Base-by-base conservation (phyloP, 2,888 invertebrate genomes). In the Siphlonurus alternatus region DNA sequence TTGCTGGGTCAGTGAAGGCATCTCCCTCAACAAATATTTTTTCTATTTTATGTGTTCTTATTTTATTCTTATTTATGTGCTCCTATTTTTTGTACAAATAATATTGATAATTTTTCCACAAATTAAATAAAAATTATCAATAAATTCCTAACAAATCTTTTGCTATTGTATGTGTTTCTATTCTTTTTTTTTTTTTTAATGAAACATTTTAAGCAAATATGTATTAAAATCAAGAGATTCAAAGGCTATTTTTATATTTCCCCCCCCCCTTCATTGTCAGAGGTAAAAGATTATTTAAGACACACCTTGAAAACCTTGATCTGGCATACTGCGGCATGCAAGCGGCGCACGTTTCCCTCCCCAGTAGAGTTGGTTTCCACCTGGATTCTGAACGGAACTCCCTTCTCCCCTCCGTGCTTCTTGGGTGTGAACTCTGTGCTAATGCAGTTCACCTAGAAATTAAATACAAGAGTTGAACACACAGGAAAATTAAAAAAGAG, bases 341-440 rank as follows among this genome's bases (percentile, higher is more conserved):
- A 78, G n/a, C 91, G 81, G 67, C 81, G 56, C 19, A 56, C n/a
- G 20, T 20, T 82, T 64, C 72, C 65, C 71, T 75, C 67, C n/a
- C 19, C 61, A 61, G 23, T 78, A 25, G 87, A 77, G 71, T 83
- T 88, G 0, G 95, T 95, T 78, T 96, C 96, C 69, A 97, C 89
- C 77, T 95, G 94, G 68, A 96, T 87, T 61, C 96, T 84, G 78
- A 97, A 97, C 0, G 96, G 96, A 0, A 97, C 96, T 0, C 97
- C 97, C 73, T 97, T 97, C 77, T 97, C 97, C 1, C 97, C 97
- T 61, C 97, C 97, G 76, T 97, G 96, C 73, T 96, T 96, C 75
- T 95, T 96, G 0, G 94, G 92, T 0, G 97, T 97, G 75, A 97
- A 97, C 77, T 97, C 97, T 0, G 97, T 97, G 67, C 95, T 95